Conservation (phyloP, 2,797 vertebrate species). For the Antrozous pallidus region DNA sequence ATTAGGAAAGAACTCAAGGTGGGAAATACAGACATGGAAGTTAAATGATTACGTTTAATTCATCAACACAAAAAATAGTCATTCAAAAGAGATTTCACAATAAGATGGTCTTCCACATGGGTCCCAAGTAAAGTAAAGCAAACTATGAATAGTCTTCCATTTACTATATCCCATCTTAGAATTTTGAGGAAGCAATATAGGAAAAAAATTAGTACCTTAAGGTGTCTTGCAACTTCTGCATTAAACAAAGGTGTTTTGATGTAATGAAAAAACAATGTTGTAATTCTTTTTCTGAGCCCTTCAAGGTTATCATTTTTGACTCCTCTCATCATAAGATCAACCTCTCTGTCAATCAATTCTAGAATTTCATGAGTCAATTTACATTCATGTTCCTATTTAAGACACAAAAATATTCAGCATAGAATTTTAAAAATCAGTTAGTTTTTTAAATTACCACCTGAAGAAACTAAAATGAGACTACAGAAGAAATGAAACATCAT, state of each 20-base stretch:
- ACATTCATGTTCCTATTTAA: constrained; percentile 89
- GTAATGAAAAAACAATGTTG: constrained; percentile 92
- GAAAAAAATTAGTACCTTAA: constrained; percentile 85
- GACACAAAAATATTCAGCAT: constrained; percentile 8
- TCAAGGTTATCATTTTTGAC: constrained; percentile 87
- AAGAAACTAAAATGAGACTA: background rate
- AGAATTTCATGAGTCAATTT: constrained; percentile 90
- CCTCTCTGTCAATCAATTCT: constrained; percentile 91
- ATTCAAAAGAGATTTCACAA: background rate
- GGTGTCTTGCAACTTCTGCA: constrained; percentile 86
- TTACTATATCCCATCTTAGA: background rate
- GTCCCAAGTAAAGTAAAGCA: background rate
- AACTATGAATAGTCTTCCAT: background rate
- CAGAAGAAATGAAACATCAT: background rate
- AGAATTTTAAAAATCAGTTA: constrained; percentile 1
- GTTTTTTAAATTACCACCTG: background rate
- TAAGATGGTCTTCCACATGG: background rate
- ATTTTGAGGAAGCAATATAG: background rate
- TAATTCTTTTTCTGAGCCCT: constrained; percentile 92
- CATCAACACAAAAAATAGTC: background rate
- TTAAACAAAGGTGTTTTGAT: constrained; percentile 94
- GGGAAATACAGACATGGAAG: background rate
- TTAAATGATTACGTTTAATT: background rate
- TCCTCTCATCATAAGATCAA: constrained; percentile 87
- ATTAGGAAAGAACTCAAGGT: background rate